A percentile compares a stretch with the other conserved stretches of the same genome.
Conservation (phyloP, 1,140 invertebrate genomes). For the Sarcophaga bullata region DNA sequence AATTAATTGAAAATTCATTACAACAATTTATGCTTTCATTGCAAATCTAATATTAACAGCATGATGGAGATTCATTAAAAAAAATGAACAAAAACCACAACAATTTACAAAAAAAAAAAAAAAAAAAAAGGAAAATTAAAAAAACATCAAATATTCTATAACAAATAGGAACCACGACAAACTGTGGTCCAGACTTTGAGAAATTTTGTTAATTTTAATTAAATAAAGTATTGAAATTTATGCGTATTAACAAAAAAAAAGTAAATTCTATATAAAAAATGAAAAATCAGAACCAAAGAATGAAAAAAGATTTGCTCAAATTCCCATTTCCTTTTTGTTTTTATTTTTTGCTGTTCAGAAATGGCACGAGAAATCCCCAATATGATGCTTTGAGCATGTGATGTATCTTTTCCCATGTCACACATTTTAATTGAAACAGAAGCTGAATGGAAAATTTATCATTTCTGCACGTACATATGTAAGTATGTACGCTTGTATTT, state of each 20-base stretch:
- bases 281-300: not conserved
- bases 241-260: not conserved
- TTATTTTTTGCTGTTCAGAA: no score
- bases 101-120: slow-evolving; percentile 12
- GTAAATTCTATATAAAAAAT: not conserved
- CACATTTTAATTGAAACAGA: not conserved
- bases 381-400: not conserved
- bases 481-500: no score
- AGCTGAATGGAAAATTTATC: not conserved
- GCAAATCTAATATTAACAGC: slow-evolving; percentile 7
- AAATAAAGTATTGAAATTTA: not conserved
- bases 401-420: not conserved
- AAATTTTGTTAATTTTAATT: slow-evolving; percentile 22
- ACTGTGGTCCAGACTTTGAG: slow-evolving; percentile 34
- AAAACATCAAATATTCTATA: slow-evolving; percentile 20
- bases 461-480: not conserved
- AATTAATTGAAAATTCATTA: slow-evolving; percentile 12
- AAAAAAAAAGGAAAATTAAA: no score
- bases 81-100: not conserved
- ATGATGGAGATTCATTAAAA: not conserved
- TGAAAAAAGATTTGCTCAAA: not conserved
- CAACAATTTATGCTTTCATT: not conserved
- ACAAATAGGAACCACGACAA: slow-evolving; percentile 15
- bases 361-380: not conserved
- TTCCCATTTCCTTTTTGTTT: no score